A percentile compares a stretch with the other conserved stretches of the same genome.
Conservation (phyloP, 2,797 vertebrate genomes). For the Nyctibius grandis region DNA sequence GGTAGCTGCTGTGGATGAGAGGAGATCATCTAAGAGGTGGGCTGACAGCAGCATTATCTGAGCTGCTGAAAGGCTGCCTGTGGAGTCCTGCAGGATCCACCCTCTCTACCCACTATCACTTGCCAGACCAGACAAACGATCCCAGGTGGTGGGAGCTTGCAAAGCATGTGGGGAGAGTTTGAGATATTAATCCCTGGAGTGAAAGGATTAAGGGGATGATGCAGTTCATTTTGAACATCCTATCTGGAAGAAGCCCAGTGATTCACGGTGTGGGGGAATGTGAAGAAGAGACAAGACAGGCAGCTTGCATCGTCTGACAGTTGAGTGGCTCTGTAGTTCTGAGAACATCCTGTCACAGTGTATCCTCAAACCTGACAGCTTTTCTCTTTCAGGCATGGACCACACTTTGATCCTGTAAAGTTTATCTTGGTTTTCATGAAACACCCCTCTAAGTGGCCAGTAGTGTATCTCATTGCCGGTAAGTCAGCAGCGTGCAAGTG, state of each 20-base stretch:
- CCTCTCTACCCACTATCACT: background rate
- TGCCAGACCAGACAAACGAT: background rate
- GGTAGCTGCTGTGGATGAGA: background rate
- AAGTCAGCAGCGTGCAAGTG: background rate
- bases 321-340: background rate
- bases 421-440: constrained; percentile 6
- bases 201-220: background rate
- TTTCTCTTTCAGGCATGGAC: background rate
- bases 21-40: background rate
- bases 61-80: background rate
- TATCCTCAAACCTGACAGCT: background rate
- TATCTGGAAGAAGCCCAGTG: background rate
- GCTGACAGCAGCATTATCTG: background rate
- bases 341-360: background rate
- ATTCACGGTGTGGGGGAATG: background rate
- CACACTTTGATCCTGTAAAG: background rate
- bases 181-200: background rate
- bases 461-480: background rate
- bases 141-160: background rate
- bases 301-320: background rate
- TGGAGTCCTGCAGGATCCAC: background rate
- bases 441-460: background rate
- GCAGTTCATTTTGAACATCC: background rate
- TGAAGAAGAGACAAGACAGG: background rate
- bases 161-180: background rate